Conservation (phyloP, 2,113 vertebrate genomes). For the Pomatostomus ruficeps region DNA sequence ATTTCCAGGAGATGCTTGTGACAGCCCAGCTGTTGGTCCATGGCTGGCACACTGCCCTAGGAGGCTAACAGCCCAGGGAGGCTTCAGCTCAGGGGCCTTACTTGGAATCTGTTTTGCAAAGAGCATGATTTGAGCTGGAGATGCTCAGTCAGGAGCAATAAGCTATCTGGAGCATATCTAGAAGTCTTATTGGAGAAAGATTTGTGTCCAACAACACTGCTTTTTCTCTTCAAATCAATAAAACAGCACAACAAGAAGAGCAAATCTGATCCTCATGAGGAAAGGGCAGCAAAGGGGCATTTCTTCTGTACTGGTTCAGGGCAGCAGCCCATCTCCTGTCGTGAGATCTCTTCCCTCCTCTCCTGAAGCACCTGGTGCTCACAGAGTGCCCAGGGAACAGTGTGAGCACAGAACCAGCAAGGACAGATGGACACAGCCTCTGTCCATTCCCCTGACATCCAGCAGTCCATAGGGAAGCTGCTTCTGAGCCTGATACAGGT, state of each 20-base stretch:
- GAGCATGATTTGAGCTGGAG: neutral
- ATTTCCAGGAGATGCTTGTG: neutral
- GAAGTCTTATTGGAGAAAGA: neutral
- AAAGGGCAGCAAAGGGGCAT: neutral
- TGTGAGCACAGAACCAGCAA: neutral
- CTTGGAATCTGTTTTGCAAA: neutral
- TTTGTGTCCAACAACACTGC: neutral
- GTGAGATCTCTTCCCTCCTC: neutral
- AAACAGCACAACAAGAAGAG: neutral
- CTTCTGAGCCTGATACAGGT: fast-evolving
- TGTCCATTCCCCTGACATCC: neutral
- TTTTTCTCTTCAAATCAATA: neutral
- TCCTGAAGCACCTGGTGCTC: neutral
- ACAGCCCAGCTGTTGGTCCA: neutral
- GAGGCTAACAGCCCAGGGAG: neutral
- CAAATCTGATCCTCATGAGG: neutral
- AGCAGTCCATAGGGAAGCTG: neutral
- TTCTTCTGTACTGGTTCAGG: neutral
- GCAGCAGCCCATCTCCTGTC: neutral
- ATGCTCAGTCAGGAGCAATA: neutral
- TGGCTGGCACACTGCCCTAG: neutral
- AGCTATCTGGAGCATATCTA: neutral
- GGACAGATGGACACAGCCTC: neutral
- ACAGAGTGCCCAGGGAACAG: neutral
- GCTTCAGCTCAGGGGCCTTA: neutral